Evolutionary conservation across 1,140 invertebrate species (phyloP), one percentile per base, ranked within the genome.

Genomic region (Maconellicoccus hirsutus): DNA sequence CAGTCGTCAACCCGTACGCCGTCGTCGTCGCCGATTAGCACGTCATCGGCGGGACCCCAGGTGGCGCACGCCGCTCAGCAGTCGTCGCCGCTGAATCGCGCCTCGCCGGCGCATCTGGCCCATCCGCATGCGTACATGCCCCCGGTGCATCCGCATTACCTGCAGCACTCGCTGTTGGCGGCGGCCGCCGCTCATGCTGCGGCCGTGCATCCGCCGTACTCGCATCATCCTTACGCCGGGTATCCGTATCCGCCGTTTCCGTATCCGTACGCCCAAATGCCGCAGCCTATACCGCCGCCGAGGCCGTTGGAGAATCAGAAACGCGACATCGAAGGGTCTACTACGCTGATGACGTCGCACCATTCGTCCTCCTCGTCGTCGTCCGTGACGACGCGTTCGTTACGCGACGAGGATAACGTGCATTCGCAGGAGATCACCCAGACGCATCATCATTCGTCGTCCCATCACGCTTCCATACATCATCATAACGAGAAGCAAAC

Each of bases 21-120:
- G 38, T 70, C 69, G 23, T 71, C 72, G 42, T 42, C 72, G 0
- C 59, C 72, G 16, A 42, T 72, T 19, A 70, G 59, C 52, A 70
- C 72, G 22, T 83, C 86, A 0, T 86, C 86, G 8, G 84, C 88
- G 72, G 83, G 86, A 1, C 86, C 86, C 27, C 86, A 86, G 10
- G 82, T 87, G 1, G 86, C 87, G 82, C 87, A 87, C 75, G 85
- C 86, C 8, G 82, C 84, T 10, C 86, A 86, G 73, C 86, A 87
- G 74, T 82, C 82, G 8, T 86, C 85, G 70, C 84, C 82, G 19
- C 76, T 83, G 77, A 78, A 74, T 71, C 73, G 77, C 70, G 73
- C 75, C 1, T 78, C 78, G 23, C 83, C 80, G 80, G 79, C 83
- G 0, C 87, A 84, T 7, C 75, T 88, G 14, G 83, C 88, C 75